Evolutionary conservation across 2,888 invertebrate species (phyloP).

Genomic region (Drosophila leonis): DNA sequence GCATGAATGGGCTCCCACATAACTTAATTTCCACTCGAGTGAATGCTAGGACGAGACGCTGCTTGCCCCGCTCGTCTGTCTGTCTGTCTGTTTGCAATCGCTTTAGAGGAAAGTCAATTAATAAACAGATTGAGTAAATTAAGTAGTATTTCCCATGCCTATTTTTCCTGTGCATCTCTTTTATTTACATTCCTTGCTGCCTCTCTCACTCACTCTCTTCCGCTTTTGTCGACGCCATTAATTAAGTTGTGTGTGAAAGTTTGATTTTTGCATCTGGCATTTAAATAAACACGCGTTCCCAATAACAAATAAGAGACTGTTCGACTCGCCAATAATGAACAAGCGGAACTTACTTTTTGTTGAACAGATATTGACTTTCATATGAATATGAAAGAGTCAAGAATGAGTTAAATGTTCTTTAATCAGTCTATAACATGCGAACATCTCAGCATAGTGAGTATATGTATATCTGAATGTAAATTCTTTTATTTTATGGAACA

Average conservation of each 20-base stretch:
- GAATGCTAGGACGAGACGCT: not conserved
- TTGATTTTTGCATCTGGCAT: conserved; percentile 37
- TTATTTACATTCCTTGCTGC: conserved; percentile 3
- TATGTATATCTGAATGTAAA: not conserved
- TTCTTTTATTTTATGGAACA: too few species aligned
- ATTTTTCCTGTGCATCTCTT: not conserved
- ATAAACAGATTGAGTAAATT: conserved; percentile 19
- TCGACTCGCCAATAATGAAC: not conserved
- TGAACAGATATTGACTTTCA: not conserved
- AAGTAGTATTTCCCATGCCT: conserved; percentile 17
- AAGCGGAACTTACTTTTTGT: not conserved
- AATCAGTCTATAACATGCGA: not conserved
- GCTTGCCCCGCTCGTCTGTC: not conserved
- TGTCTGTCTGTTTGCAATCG: conserved; percentile 6
- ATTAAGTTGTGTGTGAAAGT: conserved; percentile 15
- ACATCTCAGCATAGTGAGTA: not conserved
- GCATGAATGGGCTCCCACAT: conserved; percentile 11
- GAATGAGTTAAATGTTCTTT: not conserved
- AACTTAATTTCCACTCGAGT: conserved; percentile 19
- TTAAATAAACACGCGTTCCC: conserved; percentile 12
- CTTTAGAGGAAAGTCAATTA: conserved; percentile 22
- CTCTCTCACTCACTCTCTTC: not conserved
- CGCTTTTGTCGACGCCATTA: not conserved
- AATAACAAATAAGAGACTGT: not conserved
- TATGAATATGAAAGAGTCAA: not conserved